Evolutionary conservation across 1,140 invertebrate species (phyloP), one percentile per base, ranked within the genome.

Genomic region (Meloidogyne floridensis): DNA sequence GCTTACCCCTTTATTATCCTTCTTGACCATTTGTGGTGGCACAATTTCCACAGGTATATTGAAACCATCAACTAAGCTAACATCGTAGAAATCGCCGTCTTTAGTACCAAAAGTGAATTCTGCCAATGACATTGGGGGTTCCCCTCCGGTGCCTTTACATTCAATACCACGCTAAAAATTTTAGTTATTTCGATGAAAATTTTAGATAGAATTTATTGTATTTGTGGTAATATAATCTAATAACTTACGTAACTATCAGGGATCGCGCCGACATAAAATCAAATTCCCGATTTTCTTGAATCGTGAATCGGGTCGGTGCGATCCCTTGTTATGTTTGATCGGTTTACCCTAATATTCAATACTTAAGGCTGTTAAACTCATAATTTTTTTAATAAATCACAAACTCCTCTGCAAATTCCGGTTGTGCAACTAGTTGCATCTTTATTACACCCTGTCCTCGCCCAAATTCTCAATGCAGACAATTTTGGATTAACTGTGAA

Each of bases 71-170:
- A 65, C 59, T 65, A 65, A 65, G 7, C 59, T 65, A 65, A 65
- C 59, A 65, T 65, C 59, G n/a, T 65, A 65, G n/a, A 65, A 65
- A 18, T 65, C 59, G 0, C 59, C 59, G 2, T 18, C n/a, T n/a
- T n/a, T n/a, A 65, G 59, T n/a, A n/a, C 59, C 59, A 65, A 65
- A 65, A 65, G 59, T 65, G n/a, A 65, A n/a, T 65, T 65, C 59
- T 3, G 59, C 59, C 2, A 65, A 6, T 4, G 59, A 65, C 15
- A 65, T 15, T n/a, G 59, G 59, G 6, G 59, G 59, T 65, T 65
- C 59, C 5, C 59, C 59, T n/a, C 59, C 59, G 7, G n/a, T 65
- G 4, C 59, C 59, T 65, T 4, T n/a, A 65, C 59, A 65, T 65
- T 65, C 15, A 65, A 65, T 65, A n/a, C 59, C 59, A n/a, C n/a